Evolutionary conservation across 2,888 invertebrate species (phyloP), one percentile per base, ranked within the genome.

Genomic region (Carterocephalus palaemon): DNA sequence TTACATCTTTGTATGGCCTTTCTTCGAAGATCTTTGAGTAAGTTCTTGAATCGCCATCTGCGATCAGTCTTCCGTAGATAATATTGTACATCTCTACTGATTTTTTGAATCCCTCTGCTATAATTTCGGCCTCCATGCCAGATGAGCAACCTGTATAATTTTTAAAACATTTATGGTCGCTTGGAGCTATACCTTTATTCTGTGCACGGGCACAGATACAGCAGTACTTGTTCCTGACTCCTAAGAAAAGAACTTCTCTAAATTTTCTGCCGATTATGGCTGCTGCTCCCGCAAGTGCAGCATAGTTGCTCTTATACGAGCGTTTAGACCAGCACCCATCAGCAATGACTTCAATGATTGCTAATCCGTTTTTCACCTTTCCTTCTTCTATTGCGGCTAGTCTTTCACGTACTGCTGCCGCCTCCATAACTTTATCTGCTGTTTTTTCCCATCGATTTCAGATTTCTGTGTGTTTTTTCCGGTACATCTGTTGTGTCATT

Each of bases 301-400:
- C 39, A 17, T 55, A 55, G 22, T 55, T 58, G 15, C 20, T 56
- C 32, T 49, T 50, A 19, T 55, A 55, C 0, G 51, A 45, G 1
- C 54, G 17, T 43, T 53, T 53, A 5, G 39, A 36, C 49, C 52
- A 56, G 29, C 52, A 55, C 1, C 53, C 57, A 42, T 60, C 54
- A 3, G 31, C 52, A 9, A 51, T 38, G 0, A 55, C 56, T 24
- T 50, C 49, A 24, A 54, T 51, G 5, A 51, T 46, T 2, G 52
- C 36, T 15, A 52, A 42, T 2, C 53, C 53, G 4, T 41, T 24
- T 31, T 39, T 29, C 3, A 52, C 40, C 2, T 38, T 17, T 10
- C 49, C 49, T 20, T 48, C 31, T 16, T 8, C 13, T 28, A 54
- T 37, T 1, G 50, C 52, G n/a, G 24, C 6, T n/a, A n/a, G 4